A percentile compares a stretch with the other conserved stretches of the same genome.
Evolutionary conservation across 2,113 vertebrate genomes (phyloP).

Genomic region (Ptychochromis oligacanthus): DNA sequence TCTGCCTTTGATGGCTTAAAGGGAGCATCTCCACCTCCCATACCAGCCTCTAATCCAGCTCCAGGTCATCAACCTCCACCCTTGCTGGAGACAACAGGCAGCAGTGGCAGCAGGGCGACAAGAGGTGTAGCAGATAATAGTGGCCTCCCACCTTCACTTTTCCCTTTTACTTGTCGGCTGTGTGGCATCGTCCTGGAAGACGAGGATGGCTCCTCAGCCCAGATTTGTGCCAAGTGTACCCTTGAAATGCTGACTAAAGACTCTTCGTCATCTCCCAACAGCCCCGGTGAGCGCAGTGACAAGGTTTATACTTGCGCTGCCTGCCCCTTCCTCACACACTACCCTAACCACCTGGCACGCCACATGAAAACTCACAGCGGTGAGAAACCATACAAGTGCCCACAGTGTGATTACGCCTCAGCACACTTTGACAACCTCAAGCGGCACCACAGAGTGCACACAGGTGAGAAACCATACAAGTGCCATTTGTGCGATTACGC

Average conservation of each 20-base stretch:
- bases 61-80: slow-evolving; percentile 52
- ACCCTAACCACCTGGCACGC: slow-evolving; percentile 95
- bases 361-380: slow-evolving; percentile 99
- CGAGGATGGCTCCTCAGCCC: slow-evolving; percentile 86
- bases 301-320: slow-evolving; percentile 91
- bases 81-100: slow-evolving; percentile 29
- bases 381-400: slow-evolving; percentile 96
- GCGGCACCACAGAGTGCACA: slow-evolving; percentile 93
- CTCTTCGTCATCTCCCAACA: slow-evolving; percentile 60
- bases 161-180: slow-evolving; percentile 90
- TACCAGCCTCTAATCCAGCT: slow-evolving; percentile 53
- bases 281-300: slow-evolving; percentile 80
- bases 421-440: slow-evolving; percentile 98
- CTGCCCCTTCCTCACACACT: slow-evolving; percentile 95
- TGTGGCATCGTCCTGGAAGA: slow-evolving; percentile 91
- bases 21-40: slow-evolving; percentile 58
- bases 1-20: slow-evolving; percentile 80
- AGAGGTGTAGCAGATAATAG: slow-evolving; percentile 55
- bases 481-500: slow-evolving; percentile 93
- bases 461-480: slow-evolving; percentile 92
- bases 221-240: slow-evolving; percentile 90
- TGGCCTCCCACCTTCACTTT: slow-evolving; percentile 85
- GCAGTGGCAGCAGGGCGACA: slow-evolving; percentile 22
- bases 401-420: slow-evolving; percentile 92
- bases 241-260: slow-evolving; percentile 87